A percentile compares a stretch with the other conserved stretches of the same genome.
phyloP scores from a whole-genome alignment of 2,113 vertebrate species.

The Rhinopomastus cyanomelas region DNA sequence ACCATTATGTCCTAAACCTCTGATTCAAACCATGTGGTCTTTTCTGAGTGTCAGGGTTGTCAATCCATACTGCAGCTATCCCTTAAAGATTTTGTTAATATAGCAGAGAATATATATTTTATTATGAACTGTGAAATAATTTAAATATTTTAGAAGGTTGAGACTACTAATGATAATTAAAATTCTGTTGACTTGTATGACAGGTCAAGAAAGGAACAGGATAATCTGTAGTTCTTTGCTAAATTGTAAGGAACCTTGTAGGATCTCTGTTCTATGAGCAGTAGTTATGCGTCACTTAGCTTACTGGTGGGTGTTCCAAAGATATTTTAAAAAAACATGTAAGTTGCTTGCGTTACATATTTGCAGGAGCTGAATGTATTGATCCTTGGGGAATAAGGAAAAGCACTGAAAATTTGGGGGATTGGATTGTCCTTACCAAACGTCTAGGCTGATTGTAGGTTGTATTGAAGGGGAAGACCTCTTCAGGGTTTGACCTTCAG shows the following conservation, averaged over 20 bases:
- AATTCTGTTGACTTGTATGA: background rate
- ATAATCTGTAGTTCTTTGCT: background rate
- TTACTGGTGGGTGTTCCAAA: background rate
- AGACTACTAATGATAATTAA: background rate
- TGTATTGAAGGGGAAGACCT: constrained; percentile 2
- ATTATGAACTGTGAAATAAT: background rate
- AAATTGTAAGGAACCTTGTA: background rate
- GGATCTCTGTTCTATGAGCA: background rate
- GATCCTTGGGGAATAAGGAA: background rate
- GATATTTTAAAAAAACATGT: background rate
- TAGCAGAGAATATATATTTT: background rate
- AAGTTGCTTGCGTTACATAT: background rate
- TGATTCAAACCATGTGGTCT: background rate
- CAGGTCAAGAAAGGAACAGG: background rate
- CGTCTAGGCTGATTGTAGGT: background rate
- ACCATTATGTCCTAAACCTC: background rate
- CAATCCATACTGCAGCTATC: background rate
- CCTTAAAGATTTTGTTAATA: background rate
- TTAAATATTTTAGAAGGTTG: background rate
- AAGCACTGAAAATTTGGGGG: background rate
- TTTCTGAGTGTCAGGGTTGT: background rate
- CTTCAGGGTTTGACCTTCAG: constrained; percentile 35
- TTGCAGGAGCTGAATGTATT: background rate
- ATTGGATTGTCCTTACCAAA: background rate
- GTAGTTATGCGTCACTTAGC: background rate